Evolutionary conservation across 1,140 invertebrate species (phyloP), one percentile per base, ranked within the genome.

Genomic region (Bombus pyrosoma): DNA sequence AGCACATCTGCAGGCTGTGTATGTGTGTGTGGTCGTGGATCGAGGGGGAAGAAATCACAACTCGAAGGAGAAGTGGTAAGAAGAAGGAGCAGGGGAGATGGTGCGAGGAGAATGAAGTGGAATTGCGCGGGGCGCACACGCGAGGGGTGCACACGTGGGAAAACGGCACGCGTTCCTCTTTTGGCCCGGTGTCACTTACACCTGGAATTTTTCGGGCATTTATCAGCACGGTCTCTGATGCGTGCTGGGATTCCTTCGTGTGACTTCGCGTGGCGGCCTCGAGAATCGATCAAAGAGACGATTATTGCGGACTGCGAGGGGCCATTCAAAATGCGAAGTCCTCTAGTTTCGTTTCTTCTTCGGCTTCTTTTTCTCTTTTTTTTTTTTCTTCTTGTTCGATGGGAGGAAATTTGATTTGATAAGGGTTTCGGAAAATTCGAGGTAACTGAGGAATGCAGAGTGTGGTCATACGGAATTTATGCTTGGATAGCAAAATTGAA

Each of bases 101-200:
- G 68, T 75, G 85, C 83, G 86, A 85, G 86, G 87, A 93, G 89
- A 90, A 91, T 89, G 80, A 90, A 85, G 86, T 88, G 77, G 90
- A 88, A 88, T 91, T 89, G 88, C 88, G 88, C 80, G 86, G 76
- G 78, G 86, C 84, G 74, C 88, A 86, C 80, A 80, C 72, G 78
- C 28, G 86, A 85, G 75, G 82, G 84, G 86, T 71, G 73, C 83
- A 92, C 91, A 94, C 93, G 91, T 94, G 94, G 92, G 93, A 94
- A 94, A 91, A 86, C 84, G 89, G 93, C 93, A 94, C 94, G 93
- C 93, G 94, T 91, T 91, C 86, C 68, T 86, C 84, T 88, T 89
- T 88, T 18, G 77, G 71, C 86, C 74, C 90, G 86, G 87, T 91
- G 87, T 91, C 89, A 86, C 87, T 91, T 91, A 91, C 93, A 94